Conservation (phyloP, 1,140 invertebrate species). For the Drosophila pruinosa region DNA sequence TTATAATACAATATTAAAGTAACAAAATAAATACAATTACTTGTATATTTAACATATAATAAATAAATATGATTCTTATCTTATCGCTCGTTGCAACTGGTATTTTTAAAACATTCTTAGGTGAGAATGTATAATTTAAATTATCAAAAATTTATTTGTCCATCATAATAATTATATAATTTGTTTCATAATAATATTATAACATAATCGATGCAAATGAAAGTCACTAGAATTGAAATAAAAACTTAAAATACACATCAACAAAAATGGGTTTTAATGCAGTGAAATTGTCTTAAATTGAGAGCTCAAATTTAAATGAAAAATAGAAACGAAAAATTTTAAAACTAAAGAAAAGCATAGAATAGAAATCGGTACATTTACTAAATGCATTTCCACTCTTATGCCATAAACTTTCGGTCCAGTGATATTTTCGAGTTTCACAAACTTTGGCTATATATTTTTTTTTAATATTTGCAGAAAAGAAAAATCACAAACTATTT, state of each 20-base stretch:
- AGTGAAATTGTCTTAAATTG: conserved; percentile 31
- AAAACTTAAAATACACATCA: background rate
- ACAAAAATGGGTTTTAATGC: background rate
- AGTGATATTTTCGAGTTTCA: conserved; percentile 25
- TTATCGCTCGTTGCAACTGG: too few species aligned
- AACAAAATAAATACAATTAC: too few species aligned
- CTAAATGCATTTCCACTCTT: conserved; percentile 2
- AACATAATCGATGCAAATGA: too few species aligned
- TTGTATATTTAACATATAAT: too few species aligned
- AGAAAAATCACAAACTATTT: conserved; percentile 60
- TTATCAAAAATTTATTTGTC: too few species aligned
- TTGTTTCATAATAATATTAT: too few species aligned
- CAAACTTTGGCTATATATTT: conserved; percentile 6
- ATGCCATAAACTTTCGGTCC: conserved; percentile 10
- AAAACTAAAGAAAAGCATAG: background rate
- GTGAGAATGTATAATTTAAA: too few species aligned
- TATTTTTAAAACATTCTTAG: too few species aligned
- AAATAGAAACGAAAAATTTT: background rate
- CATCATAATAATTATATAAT: too few species aligned
- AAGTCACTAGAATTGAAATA: too few species aligned
- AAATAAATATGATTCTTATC: too few species aligned
- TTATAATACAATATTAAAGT: too few species aligned
- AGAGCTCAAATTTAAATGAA: conserved; percentile 16
- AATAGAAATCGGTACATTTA: conserved; percentile 25
- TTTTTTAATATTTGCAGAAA: background rate